phyloP scores from a whole-genome alignment of 2,888 invertebrate species.

The Trichopria drosophilae region DNA sequence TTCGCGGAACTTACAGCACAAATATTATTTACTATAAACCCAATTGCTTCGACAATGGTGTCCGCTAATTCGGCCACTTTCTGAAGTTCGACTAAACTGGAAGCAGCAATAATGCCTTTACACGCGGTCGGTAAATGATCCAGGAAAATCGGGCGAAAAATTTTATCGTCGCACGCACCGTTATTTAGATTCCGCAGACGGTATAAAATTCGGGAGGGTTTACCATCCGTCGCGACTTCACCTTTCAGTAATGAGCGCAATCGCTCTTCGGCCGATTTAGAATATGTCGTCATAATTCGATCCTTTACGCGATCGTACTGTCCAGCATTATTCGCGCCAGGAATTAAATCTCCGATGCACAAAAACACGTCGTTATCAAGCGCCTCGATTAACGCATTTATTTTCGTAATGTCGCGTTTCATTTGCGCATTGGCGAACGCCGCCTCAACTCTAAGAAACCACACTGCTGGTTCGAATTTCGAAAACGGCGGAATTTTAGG shows the following conservation, averaged over 20 bases:
- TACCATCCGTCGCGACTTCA: slow-evolving; percentile 5
- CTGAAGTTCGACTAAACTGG: slow-evolving; percentile 10
- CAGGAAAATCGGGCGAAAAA: slow-evolving; percentile 7
- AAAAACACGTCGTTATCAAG: no score
- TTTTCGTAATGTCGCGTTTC: no score
- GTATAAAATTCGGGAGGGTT: slow-evolving; percentile 3
- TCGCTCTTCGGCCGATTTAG: neutral
- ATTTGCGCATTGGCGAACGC: no score
- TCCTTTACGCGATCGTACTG: no score
- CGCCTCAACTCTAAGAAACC: no score
- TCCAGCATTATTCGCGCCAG: no score
- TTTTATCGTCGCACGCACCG: neutral
- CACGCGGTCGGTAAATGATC: slow-evolving; percentile 17
- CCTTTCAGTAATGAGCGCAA: slow-evolving; percentile 7
- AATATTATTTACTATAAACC: no score
- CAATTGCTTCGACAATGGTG: neutral
- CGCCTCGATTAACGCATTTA: no score
- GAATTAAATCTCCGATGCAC: no score
- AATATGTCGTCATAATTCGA: slow-evolving; percentile 5
- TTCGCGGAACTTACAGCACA: no score
- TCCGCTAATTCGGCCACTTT: slow-evolving; percentile 17
- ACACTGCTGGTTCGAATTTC: no score
- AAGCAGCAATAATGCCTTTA: slow-evolving; percentile 7
- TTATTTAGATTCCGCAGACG: slow-evolving; percentile 7
- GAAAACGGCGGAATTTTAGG: no score